Base-by-base conservation (phyloP, 2,888 invertebrate genomes). In the Drosophila infuscata region DNA sequence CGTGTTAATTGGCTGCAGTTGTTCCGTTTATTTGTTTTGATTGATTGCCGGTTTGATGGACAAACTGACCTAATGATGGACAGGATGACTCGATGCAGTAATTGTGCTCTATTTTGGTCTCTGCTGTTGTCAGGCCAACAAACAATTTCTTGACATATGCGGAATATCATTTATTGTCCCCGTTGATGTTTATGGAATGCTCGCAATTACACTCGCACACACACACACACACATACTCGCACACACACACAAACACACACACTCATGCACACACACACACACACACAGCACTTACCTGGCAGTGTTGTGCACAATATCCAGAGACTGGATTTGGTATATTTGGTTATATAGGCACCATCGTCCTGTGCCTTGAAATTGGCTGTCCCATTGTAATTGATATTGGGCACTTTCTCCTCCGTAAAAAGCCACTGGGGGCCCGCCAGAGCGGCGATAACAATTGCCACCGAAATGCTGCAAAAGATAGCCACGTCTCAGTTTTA, bases 361-460 rank as follows among this genome's bases (percentile, higher is more conserved):
- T 93, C 93, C 63, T 91, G 76, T 17, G 86, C 91, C 74, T 93
- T 92, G 61, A 92, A 93, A 74, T 93, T 93, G 35, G 92, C 91
- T 20, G 97, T 96, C 8, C 96, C 96, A 92, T 97, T 97, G 93
- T 95, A 96, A 59, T 94, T 94, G 15, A 95, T 95, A 93, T 96
- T 97, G 68, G 96, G 95, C 94, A 98, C 95, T 92, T 96, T 96
- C 93, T 98, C 98, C 92, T 97, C 96, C 5, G 97, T 97, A 83
- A 96, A 96, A 32, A 98, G 94, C 98, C 98, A 98, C 93, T 97
- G 96, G 20, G 93, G 93, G 11, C 93, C 93, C n/a, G 93, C 93
- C 73, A 93, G 69, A 15, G 93, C 93, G 38, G 93, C 93, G 62
- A 93, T 91, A 62, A 93, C 92, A 78, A 93, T 92, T 63, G 93